Conservation (phyloP, 2,888 invertebrate genomes). For the Scaptomyza cyrtandrae region DNA sequence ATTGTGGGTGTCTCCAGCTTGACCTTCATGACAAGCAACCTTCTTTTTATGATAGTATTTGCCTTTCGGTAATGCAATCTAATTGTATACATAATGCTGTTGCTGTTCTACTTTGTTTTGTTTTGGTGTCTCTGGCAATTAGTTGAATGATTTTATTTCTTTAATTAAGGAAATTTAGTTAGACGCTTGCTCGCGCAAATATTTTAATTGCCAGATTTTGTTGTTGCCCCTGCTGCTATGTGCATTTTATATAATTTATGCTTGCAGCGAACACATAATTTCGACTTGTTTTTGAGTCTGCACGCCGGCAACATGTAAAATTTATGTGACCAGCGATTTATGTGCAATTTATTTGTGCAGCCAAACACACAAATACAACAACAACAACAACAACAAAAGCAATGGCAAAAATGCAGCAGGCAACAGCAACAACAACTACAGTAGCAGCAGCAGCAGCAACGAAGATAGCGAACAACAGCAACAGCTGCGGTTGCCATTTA, state of each 20-base stretch:
- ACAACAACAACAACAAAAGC: slow-evolving; percentile 18
- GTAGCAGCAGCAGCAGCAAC: slow-evolving; percentile 21
- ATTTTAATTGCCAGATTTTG: slow-evolving; percentile 69
- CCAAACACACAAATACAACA: slow-evolving; percentile 46
- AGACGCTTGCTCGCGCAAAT: slow-evolving; percentile 54
- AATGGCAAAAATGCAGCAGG: slow-evolving; percentile 41
- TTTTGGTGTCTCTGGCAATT: slow-evolving; percentile 34
- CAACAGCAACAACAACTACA: slow-evolving; percentile 30
- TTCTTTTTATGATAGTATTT: slow-evolving; percentile 14
- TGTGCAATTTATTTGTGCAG: slow-evolving; percentile 79
- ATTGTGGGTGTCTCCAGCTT: slow-evolving; percentile 37
- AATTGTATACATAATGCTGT: slow-evolving; percentile 27
- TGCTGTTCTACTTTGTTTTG: slow-evolving; percentile 23
- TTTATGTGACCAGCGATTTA: slow-evolving; percentile 79
- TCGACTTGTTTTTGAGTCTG: slow-evolving; percentile 70
- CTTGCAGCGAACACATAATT: slow-evolving; percentile 69
- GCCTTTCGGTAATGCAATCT: slow-evolving; percentile 21
- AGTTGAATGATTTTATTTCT: slow-evolving; percentile 43
- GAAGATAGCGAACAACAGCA: slow-evolving; percentile 37
- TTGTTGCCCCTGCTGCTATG: not conserved
- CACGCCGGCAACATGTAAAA: slow-evolving; percentile 75
- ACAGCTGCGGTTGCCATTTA: slow-evolving; percentile 67
- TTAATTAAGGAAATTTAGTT: slow-evolving; percentile 69
- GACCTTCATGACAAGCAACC: slow-evolving; percentile 31
- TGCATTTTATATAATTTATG: slow-evolving; percentile 64